Percentiles rank a stretch among this genome's conserved stretches.
phyloP scores from a whole-genome alignment of 2,113 vertebrate genomes.

The Epinephelus moara region DNA sequence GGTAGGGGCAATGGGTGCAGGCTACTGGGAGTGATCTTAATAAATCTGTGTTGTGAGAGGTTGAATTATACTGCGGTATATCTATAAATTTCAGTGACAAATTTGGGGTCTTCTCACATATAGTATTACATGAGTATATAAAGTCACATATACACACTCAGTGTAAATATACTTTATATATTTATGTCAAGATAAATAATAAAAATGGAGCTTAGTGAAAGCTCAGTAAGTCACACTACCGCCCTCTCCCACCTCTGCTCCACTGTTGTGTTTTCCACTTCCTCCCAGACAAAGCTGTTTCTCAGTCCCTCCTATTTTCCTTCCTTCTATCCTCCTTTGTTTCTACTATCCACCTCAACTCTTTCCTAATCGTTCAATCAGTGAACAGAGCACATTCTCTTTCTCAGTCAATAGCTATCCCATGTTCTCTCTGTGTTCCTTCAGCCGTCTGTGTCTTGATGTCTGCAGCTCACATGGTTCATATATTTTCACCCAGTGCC shows the following conservation, averaged over 20 bases:
- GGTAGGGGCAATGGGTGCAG: too few relatives aligned
- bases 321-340: not conserved
- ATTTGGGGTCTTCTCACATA: too few relatives aligned
- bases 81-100: not conserved
- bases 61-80: not conserved
- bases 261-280: not conserved
- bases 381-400: conserved; percentile 18
- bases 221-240: not conserved
- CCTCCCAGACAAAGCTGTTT: not conserved
- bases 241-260: not conserved
- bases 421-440: not conserved
- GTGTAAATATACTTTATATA: too few relatives aligned
- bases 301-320: not conserved
- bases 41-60: not conserved
- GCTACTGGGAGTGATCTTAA: too few relatives aligned
- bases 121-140: too few relatives aligned
- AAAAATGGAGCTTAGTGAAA: not conserved
- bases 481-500: not conserved
- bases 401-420: not conserved
- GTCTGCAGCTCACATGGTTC: not conserved
- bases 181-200: not conserved
- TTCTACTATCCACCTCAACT: not conserved
- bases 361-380: conserved; percentile 20
- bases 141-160: too few relatives aligned
- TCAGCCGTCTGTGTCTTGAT: not conserved